Percentiles rank a stretch among this genome's conserved stretches.
Evolutionary conservation across 2,888 invertebrate species (phyloP).

Genomic region (Zygothrica quintamaculata): DNA sequence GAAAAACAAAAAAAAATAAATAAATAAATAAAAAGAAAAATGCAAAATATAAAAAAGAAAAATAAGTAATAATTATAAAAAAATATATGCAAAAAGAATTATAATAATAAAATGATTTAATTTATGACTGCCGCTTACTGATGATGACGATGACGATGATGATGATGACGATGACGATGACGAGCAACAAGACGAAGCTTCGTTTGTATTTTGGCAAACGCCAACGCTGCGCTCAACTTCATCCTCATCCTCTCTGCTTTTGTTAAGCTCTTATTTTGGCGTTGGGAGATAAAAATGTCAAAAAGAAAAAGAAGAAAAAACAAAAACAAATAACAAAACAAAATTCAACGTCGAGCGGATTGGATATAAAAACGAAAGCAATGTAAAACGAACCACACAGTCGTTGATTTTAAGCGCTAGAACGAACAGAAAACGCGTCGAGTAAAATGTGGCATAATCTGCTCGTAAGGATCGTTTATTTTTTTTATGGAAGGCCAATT

Average conservation of each 20-base stretch:
- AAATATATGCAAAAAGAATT: constrained; percentile 28
- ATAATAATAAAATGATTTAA: constrained; percentile 69
- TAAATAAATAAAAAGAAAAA: constrained; percentile 43
- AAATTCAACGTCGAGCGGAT: constrained; percentile 39
- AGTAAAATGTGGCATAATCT: constrained; percentile 44
- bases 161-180: constrained; percentile 47
- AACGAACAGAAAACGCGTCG: constrained; percentile 40
- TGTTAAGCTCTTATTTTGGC: constrained; percentile 10
- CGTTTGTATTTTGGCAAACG: constrained; percentile 23
- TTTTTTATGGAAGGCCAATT: constrained; percentile 3
- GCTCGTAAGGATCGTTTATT: constrained; percentile 44
- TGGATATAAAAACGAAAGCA: constrained; percentile 73
- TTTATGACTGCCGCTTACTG: constrained; percentile 66
- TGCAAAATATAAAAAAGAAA: constrained; percentile 22
- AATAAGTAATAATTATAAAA: constrained; percentile 6
- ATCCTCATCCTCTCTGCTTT: not conserved
- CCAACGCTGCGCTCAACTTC: constrained; percentile 12
- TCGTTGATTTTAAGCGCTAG: constrained; percentile 56
- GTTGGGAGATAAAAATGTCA: constrained; percentile 55
- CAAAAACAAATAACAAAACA: no score
- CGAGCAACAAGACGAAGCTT: constrained; percentile 43
- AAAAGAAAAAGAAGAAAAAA: no score
- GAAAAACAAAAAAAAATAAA: constrained; percentile 36
- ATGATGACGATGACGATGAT: constrained; percentile 47
- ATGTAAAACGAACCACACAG: constrained; percentile 63